Conservation (phyloP, 2,113 vertebrate species). For the Ctenomys sociabilis region DNA sequence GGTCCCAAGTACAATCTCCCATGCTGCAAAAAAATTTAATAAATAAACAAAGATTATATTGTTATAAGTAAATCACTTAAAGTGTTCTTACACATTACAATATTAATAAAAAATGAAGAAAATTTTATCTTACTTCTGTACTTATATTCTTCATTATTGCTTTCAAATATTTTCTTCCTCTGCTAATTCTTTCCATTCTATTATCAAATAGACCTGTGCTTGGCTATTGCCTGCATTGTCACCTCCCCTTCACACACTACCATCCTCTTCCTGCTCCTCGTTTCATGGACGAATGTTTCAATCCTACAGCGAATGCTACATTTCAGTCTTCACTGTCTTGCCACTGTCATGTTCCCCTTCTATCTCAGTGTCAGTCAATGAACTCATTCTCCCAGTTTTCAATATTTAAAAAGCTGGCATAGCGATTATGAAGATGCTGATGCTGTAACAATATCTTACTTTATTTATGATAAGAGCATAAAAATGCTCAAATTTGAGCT, state of each 20-base stretch:
- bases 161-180: neutral
- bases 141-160: neutral
- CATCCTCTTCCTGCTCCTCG: neutral
- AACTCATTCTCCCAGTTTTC: neutral
- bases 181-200: neutral
- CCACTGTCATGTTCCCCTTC: neutral
- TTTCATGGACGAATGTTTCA: neutral
- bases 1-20: no score
- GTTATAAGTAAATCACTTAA: neutral
- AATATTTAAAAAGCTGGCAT: neutral
- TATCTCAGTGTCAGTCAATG: neutral
- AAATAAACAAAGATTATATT: neutral
- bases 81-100: neutral
- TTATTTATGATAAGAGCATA: neutral
- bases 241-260: fast-evolving
- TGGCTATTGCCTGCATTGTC: neutral
- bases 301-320: neutral
- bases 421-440: neutral
- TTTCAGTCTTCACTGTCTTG: neutral
- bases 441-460: neutral
- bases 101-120: neutral
- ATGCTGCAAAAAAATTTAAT: no score
- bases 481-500: neutral
- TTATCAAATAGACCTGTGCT: neutral
- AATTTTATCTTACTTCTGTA: neutral